Base-by-base conservation (phyloP, 1,140 invertebrate genomes). In the Papilio dardanus region DNA sequence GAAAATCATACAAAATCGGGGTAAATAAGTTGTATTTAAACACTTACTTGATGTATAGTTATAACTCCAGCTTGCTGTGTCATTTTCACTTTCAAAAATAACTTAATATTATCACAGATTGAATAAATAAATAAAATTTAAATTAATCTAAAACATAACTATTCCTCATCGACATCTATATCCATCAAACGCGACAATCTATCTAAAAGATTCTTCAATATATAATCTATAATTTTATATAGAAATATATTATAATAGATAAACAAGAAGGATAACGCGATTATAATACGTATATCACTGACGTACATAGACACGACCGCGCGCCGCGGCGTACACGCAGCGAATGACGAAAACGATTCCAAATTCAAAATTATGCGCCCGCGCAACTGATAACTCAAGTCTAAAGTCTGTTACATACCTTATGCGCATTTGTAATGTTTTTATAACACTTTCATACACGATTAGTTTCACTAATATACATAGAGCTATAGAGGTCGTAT, bases 201-300 rank as follows among this genome's bases (percentile, higher is more conserved):
- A 33, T 81, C 76, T 21, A 89, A 69, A 3, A 89, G 16, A 19
- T 77, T 74, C 0, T 85, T 74, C 0, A 91, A 12, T 12, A 87
- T 76, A 19, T 79, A 83, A 84, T 91, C 87, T 1, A 90, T 62
- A 3, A 91, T 86, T 83, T 86, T 89, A 75, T 86, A 88, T 65
- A 89, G 40, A 76, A 91, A 88, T 76, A 91, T 83, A 76, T 89
- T 88, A 75, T 91, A 91, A 81, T 88, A 91, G n/a, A 90, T 79
- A 35, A 91, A 66, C 8, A 89, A 79, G 21, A 81, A 88, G 58
- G 84, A 85, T 54, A 87, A 75, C 42, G 88, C 86, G 75, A 91
- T 89, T 30, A 89, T 12, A 4, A 87, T 71, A 6, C 87, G 84
- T 6, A 83, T 30, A 62, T 91, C 89, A 28, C 74, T 24, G 8